Percentiles rank a stretch among this genome's conserved stretches.
phyloP scores from a whole-genome alignment of 2,888 invertebrate species.

The Phalera bucephala region DNA sequence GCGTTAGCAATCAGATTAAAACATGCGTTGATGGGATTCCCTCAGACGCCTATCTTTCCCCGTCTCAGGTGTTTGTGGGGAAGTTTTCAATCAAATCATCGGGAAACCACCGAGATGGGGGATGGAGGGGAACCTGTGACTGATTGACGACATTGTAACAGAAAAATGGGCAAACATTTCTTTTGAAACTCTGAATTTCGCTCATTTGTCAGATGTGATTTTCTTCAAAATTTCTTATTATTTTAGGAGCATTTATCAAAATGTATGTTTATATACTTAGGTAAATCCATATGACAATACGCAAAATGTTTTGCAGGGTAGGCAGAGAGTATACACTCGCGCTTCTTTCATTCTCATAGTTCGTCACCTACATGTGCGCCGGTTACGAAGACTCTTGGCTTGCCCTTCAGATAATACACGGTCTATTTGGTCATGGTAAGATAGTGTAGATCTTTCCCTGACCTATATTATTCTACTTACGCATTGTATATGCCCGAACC shows the following conservation, averaged over 20 bases:
- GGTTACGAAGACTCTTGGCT: too few species aligned
- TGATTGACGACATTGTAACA: slow-evolving; percentile 77
- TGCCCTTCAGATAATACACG: too few species aligned
- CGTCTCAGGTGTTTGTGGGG: slow-evolving; percentile 68
- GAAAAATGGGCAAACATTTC: slow-evolving; percentile 54
- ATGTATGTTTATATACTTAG: slow-evolving; percentile 5
- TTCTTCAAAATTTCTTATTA: slow-evolving; percentile 13
- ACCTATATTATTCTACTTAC: too few species aligned
- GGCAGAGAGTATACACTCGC: too few species aligned
- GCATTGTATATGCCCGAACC: too few species aligned
- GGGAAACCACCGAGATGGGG: slow-evolving; percentile 53
- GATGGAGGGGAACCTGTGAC: slow-evolving; percentile 57
- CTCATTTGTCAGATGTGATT: slow-evolving; percentile 49
- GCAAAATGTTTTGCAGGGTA: too few species aligned
- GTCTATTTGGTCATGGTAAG: too few species aligned
- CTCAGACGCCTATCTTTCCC: slow-evolving; percentile 16
- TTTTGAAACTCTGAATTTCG: slow-evolving; percentile 47
- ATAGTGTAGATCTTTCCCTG: too few species aligned
- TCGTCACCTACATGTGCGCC: too few species aligned
- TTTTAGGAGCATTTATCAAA: slow-evolving; percentile 15
- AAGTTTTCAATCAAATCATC: slow-evolving; percentile 80
- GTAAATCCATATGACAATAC: too few species aligned
- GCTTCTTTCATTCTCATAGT: too few species aligned
- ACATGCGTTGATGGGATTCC: slow-evolving; percentile 18
- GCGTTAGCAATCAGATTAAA: slow-evolving; percentile 20